Conservation (phyloP, 2,888 invertebrate species). For the Willowsia nigromaculata region DNA sequence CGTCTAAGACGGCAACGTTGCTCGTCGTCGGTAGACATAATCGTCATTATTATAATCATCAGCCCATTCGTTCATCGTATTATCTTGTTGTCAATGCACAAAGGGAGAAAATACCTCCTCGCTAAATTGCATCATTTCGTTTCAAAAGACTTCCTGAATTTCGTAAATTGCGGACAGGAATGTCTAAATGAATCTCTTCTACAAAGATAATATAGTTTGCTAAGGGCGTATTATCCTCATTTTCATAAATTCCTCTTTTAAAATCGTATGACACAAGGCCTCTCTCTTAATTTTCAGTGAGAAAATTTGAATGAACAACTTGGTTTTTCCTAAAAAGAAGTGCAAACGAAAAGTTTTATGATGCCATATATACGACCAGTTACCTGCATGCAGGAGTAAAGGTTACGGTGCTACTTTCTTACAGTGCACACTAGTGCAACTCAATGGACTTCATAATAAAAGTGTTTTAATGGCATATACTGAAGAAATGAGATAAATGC, state of each 20-base stretch:
- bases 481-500: too few relatives aligned
- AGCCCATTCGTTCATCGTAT: not conserved
- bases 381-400: too few relatives aligned
- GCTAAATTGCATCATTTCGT: conserved; percentile 55
- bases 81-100: conserved; percentile 43
- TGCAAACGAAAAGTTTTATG: not conserved
- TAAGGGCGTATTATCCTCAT: conserved; percentile 44
- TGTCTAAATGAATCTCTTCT: not conserved
- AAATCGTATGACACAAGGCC: not conserved
- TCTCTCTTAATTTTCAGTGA: not conserved
- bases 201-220: conserved; percentile 31
- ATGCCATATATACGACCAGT: too few relatives aligned
- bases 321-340: too few relatives aligned
- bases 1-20: not conserved
- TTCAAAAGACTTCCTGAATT: conserved; percentile 52
- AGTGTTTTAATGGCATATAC: too few relatives aligned
- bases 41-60: conserved; percentile 57
- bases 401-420: too few relatives aligned
- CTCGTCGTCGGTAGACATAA: conserved; percentile 16
- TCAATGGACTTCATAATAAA: too few relatives aligned
- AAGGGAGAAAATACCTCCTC: conserved; percentile 40
- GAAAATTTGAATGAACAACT: not conserved
- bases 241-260: conserved; percentile 50
- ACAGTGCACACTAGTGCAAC: too few relatives aligned
- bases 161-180: conserved; percentile 43